Evolutionary conservation across 2,113 vertebrate species (phyloP).

Genomic region (Catharus bicknelli): DNA sequence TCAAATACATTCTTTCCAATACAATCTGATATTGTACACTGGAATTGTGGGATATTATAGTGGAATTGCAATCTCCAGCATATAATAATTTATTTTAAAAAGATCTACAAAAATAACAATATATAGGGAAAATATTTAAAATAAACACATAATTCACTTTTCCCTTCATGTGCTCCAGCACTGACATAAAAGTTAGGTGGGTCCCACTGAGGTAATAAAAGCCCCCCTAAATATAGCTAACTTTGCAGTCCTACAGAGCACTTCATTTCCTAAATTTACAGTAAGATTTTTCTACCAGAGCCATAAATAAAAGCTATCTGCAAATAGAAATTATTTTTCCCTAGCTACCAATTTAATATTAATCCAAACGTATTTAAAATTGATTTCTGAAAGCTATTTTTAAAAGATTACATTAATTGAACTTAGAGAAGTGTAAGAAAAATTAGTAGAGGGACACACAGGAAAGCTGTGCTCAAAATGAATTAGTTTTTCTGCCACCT

Average conservation of each 20-base stretch:
- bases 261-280: conserved; percentile 55
- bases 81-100: conserved; percentile 64
- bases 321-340: conserved; percentile 58
- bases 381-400: background rate
- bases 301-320: conserved; percentile 12
- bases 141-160: conserved; percentile 36
- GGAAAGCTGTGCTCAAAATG: conserved; percentile 53
- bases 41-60: conserved; percentile 9
- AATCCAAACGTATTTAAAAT: conserved; percentile 34
- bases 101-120: conserved; percentile 49
- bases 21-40: conserved; percentile 57
- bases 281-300: conserved; percentile 31
- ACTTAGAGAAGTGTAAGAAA: background rate
- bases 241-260: conserved; percentile 49
- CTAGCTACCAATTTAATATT: conserved; percentile 50
- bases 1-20: conserved; percentile 68
- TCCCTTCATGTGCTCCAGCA: conserved; percentile 22
- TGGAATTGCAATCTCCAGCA: conserved; percentile 56
- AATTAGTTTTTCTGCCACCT: conserved; percentile 28
- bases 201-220: conserved; percentile 41
- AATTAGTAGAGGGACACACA: background rate
- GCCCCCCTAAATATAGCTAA: background rate
- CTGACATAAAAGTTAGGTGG: conserved; percentile 12
- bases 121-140: conserved; percentile 52
- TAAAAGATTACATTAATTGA: background rate